A percentile compares a stretch with the other conserved stretches of the same genome.
These are phyloP conservation scores for Agrochola macilenta DNA, from an alignment of 2,888 invertebrate genomes.

Conservation along the genomic window DNA sequence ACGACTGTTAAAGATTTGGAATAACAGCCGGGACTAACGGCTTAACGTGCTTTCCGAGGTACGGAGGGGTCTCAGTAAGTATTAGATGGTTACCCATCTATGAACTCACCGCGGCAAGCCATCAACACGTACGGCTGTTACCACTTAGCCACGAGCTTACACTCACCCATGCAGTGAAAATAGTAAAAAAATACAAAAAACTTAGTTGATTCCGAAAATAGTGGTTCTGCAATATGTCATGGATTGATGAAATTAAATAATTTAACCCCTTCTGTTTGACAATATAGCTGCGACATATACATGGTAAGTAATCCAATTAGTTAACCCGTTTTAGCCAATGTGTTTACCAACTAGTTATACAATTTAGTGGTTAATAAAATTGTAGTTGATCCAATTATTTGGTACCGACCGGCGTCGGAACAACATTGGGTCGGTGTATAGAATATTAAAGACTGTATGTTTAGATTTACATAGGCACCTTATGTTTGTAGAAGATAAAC, in stretches of 20 bases:
- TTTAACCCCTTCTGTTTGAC: slow-evolving; percentile 2
- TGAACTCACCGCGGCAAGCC: not conserved
- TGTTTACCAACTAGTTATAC: slow-evolving; percentile 66
- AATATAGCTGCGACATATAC: slow-evolving; percentile 29
- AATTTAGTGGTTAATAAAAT: slow-evolving; percentile 66
- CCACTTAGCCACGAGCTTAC: not conserved
- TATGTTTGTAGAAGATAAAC: slow-evolving; percentile 45
- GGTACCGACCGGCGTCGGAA: slow-evolving; percentile 53
- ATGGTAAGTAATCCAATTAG: slow-evolving; percentile 52
- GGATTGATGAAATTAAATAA: slow-evolving; percentile 19
- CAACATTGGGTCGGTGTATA: slow-evolving; percentile 45
- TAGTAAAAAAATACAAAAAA: not conserved
- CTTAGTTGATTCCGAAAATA: too few relatives aligned
- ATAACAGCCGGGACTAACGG: not conserved
- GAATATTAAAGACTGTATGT: slow-evolving; percentile 59
- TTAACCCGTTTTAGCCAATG: slow-evolving; percentile 57
- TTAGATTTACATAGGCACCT: slow-evolving; percentile 45
- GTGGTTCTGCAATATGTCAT: not conserved
- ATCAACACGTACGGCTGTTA: not conserved
- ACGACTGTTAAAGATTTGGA: not conserved
- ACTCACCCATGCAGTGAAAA: not conserved
- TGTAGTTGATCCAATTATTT: slow-evolving; percentile 62
- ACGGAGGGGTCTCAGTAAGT: not conserved
- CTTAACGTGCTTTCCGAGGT: not conserved
- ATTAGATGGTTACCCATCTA: not conserved